Base-by-base conservation (phyloP, 2,888 invertebrate genomes). In the Meiosimyza platycephala region DNA sequence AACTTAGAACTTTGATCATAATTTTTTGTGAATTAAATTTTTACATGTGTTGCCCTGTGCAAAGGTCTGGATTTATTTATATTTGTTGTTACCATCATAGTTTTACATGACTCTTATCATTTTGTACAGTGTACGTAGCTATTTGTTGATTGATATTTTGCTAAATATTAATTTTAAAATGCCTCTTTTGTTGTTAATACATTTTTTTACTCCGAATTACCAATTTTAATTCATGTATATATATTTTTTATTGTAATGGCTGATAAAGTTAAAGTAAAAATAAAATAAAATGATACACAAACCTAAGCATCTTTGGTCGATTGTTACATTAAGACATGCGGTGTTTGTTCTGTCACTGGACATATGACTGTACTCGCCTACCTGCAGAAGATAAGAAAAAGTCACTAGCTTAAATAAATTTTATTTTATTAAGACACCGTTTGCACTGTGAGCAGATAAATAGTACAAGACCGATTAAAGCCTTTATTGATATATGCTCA, bases 221-320 rank as follows among this genome's bases (percentile, higher is more conserved):
- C 40, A 40, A 40, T 40, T 40, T 40, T 9, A 40, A 9, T 40
- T 40, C 9, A 40, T 28, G 28, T 9, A 40, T 40, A 40, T 40
- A 40, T 40, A 40, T 9, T 40, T 40, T 40, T 40, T 40, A 40
- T 9, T 40, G 40, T 9, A 4, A 7, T 40, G 9, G 40, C 9
- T 9, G 40, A 40, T 40, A 40, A 40, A 40, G 40, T 40, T 40
- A 40, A 40, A 40, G 9, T 6, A 40, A 40, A 40, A 40, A 40
- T 40, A 40, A 75, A 76, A 67, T 54, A 75, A 63, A 73, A 75
- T 71, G n/a, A 86, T 81, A 80, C 85, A 87, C 87, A 87, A 87
- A 87, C 87, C 87, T 87, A 87, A 84, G 79, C 87, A 87, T 84
- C 84, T 85, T 80, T 86, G 86, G 81, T 87, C 84, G 76, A 83